A percentile compares a stretch with the other conserved stretches of the same genome.
Conservation (phyloP, 2,888 invertebrate species). For the Ichneumoninae sp. region DNA sequence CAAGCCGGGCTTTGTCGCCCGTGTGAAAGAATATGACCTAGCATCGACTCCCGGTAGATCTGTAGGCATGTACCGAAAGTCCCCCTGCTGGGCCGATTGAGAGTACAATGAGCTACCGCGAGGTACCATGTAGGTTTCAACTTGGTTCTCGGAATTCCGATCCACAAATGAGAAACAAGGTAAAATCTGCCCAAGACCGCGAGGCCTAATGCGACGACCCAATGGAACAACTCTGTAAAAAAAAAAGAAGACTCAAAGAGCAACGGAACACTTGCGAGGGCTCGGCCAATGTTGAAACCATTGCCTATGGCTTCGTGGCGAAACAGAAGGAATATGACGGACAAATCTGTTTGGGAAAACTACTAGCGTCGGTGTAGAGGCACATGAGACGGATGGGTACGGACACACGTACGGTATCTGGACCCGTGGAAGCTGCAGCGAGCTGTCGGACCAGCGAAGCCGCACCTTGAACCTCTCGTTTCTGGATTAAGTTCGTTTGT, state of each 20-base stretch:
- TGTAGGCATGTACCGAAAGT: not conserved
- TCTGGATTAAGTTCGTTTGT: constrained; percentile 65
- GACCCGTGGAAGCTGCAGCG: constrained; percentile 12
- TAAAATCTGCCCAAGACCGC: not conserved
- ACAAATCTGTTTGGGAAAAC: constrained; percentile 4
- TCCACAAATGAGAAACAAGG: not conserved
- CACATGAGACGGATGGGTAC: not conserved
- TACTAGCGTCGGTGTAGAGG: not conserved
- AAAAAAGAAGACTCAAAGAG: not conserved
- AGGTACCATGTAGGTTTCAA: not conserved
- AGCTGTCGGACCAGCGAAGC: constrained; percentile 43
- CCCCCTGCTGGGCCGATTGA: not conserved
- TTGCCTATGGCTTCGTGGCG: not conserved
- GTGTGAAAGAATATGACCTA: not conserved
- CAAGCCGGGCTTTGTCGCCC: not conserved
- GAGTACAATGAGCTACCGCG: not conserved
- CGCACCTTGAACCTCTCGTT: constrained; percentile 48
- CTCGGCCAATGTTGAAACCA: not conserved
- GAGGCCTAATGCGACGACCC: not conserved
- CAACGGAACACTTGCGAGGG: not conserved
- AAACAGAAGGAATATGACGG: not conserved
- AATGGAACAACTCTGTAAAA: not conserved
- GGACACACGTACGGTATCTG: not conserved
- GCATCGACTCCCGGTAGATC: not conserved
- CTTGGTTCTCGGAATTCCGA: not conserved